Base-by-base conservation (phyloP, 2,113 vertebrate genomes). In the Odocoileus hemionus region DNA sequence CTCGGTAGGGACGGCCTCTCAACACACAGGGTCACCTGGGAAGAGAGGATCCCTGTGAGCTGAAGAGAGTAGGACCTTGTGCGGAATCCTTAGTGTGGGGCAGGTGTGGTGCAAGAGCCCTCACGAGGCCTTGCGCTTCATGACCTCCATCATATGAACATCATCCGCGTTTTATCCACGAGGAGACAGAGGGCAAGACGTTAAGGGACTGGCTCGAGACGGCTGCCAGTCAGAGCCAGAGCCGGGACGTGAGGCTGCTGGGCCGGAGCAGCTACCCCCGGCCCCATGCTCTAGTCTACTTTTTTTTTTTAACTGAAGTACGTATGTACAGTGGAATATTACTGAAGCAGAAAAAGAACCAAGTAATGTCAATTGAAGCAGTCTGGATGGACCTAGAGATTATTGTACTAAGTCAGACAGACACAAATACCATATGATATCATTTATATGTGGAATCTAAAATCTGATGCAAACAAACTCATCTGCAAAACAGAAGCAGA, bases 281-380 rank as follows among this genome's bases (percentile, higher is more conserved):
- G 6, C 3, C 43, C 70, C 43, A 15, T 0, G 0, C 3, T 47
- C 21, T 25, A 13, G 5, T 52, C 14, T 16, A 2, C 3, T 2
- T 47, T 79, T 47, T 30, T 47, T 79, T 78, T 30, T 3, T 1
- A 47, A 30, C 16, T 47, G 15, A 79, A 10, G 26, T 79, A 28
- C 0, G 0, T 10, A 79, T 30, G 47, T 17, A 79, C 76, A 17
- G 16, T 47, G 43, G 15, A 17, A 47, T 30, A 5, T 16, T 30
- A 47, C 26, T 30, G 26, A 47, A 9, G 26, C 15, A 30, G 30
- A 30, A 78, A 47, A 30, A 79, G 76, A 47, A 17, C 15, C 43
- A 30, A 30, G 47, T 30, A 47, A 30, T 79, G 43, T 8, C 43
- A 78, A 10, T 7, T 78, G 76, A 28, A 30, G 76, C 43, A 30